phyloP scores from a whole-genome alignment of 2,797 vertebrate species.

The Girardinus metallicus region DNA sequence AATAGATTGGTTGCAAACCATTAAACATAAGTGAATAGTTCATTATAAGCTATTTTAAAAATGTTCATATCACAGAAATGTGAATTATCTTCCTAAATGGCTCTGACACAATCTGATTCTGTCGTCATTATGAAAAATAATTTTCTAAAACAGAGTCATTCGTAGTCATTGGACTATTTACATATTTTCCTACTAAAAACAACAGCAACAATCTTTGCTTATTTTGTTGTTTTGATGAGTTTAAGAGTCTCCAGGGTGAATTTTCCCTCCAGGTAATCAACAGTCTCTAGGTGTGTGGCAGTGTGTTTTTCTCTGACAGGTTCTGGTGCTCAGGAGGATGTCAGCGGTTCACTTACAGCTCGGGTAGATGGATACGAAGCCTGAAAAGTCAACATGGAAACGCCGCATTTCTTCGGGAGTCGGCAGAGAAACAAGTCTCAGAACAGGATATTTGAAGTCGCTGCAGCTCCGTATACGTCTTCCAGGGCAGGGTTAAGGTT shows the following conservation, averaged over 20 bases:
- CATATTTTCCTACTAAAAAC: slow-evolving; percentile 15
- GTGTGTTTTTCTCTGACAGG: slow-evolving; percentile 42
- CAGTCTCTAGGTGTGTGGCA: slow-evolving; percentile 31
- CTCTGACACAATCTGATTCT: neutral
- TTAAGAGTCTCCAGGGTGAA: slow-evolving; percentile 27
- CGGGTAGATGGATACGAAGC: slow-evolving; percentile 38
- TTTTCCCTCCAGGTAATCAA: slow-evolving; percentile 42
- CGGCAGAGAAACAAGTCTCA: slow-evolving; percentile 23
- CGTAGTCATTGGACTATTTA: slow-evolving; percentile 3
- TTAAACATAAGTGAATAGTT: neutral
- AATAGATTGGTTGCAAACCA: neutral
- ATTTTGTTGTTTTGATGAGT: slow-evolving; percentile 29
- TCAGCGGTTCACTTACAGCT: slow-evolving; percentile 38
- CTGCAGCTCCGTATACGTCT: neutral
- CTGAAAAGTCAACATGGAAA: slow-evolving; percentile 27
- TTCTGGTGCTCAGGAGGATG: slow-evolving; percentile 55
- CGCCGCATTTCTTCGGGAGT: slow-evolving; percentile 28
- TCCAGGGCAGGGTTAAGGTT: slow-evolving; percentile 24
- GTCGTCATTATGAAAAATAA: slow-evolving; percentile 5
- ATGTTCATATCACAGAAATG: neutral
- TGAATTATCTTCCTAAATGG: neutral
- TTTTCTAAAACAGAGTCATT: slow-evolving; percentile 12
- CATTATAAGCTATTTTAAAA: neutral
- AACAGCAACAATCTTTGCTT: slow-evolving; percentile 17
- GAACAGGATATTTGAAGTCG: slow-evolving; percentile 29